These are phyloP conservation scores for Anhinga anhinga DNA, from an alignment of 2,113 vertebrate genomes.

Conservation along the genomic window DNA sequence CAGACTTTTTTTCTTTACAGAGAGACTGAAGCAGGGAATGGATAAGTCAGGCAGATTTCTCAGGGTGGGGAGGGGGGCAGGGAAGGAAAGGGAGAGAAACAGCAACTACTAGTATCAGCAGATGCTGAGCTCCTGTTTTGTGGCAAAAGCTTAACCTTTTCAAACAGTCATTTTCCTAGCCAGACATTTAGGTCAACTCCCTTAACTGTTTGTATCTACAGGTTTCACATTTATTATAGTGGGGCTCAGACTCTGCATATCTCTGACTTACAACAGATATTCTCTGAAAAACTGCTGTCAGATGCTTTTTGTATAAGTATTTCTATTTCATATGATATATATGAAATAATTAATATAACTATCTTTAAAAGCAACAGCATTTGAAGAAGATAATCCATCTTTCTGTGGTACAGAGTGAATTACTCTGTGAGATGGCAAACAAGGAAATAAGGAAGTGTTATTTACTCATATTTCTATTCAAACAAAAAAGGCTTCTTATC, in stretches of 20 bases:
- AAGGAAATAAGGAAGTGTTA: neutral
- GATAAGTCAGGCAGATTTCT: neutral
- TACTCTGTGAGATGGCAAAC: neutral
- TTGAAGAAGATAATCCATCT: neutral
- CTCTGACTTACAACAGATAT: neutral
- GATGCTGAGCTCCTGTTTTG: neutral
- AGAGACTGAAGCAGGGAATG: neutral
- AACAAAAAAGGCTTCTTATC: neutral
- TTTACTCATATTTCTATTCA: neutral
- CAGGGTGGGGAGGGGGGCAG: accelerated
- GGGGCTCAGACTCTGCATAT: neutral
- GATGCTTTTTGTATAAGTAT: neutral
- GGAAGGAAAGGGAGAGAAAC: neutral
- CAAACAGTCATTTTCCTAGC: neutral
- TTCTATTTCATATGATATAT: neutral
- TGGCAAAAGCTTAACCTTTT: neutral
- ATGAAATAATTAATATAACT: neutral
- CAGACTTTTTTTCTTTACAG: neutral
- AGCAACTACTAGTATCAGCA: neutral
- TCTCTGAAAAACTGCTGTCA: neutral
- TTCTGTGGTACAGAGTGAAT: neutral
- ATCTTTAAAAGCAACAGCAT: neutral
- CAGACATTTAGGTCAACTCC: neutral
- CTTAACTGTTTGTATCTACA: neutral
- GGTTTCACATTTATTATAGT: neutral